Evolutionary conservation across 1,140 invertebrate genomes (phyloP), one percentile per base, ranked within the genome.

Genomic region (Glomeris maerens): DNA sequence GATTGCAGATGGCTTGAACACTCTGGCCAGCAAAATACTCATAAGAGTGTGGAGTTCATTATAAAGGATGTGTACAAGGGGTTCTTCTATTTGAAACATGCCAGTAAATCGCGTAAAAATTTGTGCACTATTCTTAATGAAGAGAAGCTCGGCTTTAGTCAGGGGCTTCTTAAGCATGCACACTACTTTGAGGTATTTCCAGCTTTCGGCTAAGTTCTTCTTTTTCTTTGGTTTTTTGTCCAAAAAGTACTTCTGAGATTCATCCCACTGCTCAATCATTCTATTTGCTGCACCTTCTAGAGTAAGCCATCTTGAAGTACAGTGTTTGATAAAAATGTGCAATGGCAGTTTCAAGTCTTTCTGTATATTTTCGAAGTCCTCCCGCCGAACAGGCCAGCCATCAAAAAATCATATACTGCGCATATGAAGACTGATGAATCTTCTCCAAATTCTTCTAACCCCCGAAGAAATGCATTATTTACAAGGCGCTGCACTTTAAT

Each of bases 271-370:
- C 45, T 60, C 52, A 17, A 57, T 17, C 13, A 62, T 27, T 39
- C 57, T 50, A 14, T 49, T 13, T 10, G 58, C 44, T 47, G 57
- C 50, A 25, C 49, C 50, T 14, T 55, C 45, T 27, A 61, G 36
- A 23, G 57, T 57, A 5, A 62, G 52, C 57, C 59, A 62, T 42
- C 53, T 52, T 25, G 45, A 58, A 38, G 55, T 42, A 10, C 55
- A 49, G 55, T 58, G 59, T 28, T 60, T 54, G 26, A 59, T 55
- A 45, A 62, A 62, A 21, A 46, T n/a, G n/a, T 58, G 45, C 25
- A 38, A 40, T n/a, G 46, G 45, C 27, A 56, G 27, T 14, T 47
- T 47, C 10, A 46, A 17, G 45, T 57, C 36, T 27, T 52, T 28
- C 40, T 59, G 54, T 27, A 59, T 29, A 26, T 49, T 49, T n/a